Evolutionary conservation across 2,113 vertebrate species (phyloP).

Genomic region (Psittacus erithacus): DNA sequence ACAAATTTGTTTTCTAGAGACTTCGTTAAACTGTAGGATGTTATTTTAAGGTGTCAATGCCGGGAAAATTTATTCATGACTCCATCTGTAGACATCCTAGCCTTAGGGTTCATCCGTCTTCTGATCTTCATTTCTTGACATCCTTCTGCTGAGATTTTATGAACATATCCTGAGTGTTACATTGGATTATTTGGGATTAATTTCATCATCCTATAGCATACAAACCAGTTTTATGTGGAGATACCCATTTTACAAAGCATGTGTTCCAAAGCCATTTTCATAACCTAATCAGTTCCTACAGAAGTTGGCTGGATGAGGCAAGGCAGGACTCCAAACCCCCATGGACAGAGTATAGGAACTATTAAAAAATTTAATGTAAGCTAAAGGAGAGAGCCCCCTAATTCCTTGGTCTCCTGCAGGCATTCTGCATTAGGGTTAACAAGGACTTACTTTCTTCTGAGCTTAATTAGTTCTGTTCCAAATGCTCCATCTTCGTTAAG

Average conservation of each 20-base stretch:
- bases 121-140: not conserved
- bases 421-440: not conserved
- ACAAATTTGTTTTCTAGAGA: not conserved
- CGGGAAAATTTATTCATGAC: not conserved
- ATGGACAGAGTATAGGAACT: not conserved
- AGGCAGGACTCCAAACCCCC: not conserved
- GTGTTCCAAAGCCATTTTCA: not conserved
- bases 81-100: not conserved
- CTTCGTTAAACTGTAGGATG: not conserved
- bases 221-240: not conserved
- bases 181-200: not conserved
- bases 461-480: not conserved
- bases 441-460: not conserved
- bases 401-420: not conserved
- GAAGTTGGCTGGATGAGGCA: not conserved
- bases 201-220: not conserved
- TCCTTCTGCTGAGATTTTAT: not conserved
- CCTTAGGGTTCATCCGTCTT: not conserved
- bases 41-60: constrained; percentile 13
- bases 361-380: not conserved
- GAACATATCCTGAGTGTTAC: not conserved
- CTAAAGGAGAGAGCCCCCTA: not conserved
- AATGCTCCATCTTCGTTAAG: not conserved
- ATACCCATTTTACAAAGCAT: not conserved
- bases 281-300: not conserved